Percentiles rank a stretch among this genome's conserved stretches.
Evolutionary conservation across 2,888 invertebrate species (phyloP).

Genomic region (Stramonita haemastoma): DNA sequence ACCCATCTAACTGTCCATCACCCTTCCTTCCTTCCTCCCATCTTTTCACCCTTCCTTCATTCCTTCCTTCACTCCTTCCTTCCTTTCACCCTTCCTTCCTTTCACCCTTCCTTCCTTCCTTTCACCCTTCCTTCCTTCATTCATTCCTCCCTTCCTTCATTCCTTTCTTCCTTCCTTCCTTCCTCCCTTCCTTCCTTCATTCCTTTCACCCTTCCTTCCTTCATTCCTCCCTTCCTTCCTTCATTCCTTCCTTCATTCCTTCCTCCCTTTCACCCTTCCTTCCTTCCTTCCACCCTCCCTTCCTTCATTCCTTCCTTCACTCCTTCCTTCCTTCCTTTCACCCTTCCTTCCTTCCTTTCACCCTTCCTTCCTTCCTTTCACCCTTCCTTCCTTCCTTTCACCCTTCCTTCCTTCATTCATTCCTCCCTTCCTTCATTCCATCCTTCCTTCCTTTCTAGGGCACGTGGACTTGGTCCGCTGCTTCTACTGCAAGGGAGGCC

Average conservation of each 20-base stretch:
- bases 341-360: background rate
- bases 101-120: background rate
- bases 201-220: background rate
- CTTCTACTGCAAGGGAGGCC: constrained; percentile 39
- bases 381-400: too few species aligned
- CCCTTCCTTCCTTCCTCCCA: too few species aligned
- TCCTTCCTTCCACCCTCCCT: too few species aligned
- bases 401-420: background rate
- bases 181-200: too few species aligned
- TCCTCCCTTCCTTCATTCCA: background rate
- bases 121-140: background rate
- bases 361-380: too few species aligned
- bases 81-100: background rate
- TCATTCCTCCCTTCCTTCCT: background rate
- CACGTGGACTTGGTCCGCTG: constrained; percentile 33
- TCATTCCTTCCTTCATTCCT: background rate
- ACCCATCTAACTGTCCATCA: too few species aligned
- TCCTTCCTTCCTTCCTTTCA: too few species aligned
- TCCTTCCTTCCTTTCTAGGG: background rate
- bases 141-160: background rate
- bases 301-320: too few species aligned
- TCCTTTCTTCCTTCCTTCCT: background rate
- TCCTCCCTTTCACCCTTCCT: too few species aligned
- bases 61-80: background rate
- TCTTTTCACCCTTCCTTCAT: background rate